Conservation (phyloP, 2,797 vertebrate species). For the Australoheros facetus region DNA sequence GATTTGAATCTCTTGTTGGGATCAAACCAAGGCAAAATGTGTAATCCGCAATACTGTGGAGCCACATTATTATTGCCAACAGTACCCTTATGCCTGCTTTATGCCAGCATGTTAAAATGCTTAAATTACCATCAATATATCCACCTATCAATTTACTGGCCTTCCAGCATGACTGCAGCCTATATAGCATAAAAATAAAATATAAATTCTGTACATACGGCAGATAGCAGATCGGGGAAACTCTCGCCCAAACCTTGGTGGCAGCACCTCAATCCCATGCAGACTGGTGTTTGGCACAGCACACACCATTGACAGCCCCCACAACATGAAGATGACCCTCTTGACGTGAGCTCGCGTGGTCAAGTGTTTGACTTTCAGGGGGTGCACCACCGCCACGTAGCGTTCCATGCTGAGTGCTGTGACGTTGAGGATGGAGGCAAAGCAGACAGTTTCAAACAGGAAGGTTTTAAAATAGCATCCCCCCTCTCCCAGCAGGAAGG, state of each 20-base stretch:
- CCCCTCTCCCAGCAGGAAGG: slow-evolving; percentile 75
- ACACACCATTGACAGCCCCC: slow-evolving; percentile 78
- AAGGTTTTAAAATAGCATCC: slow-evolving; percentile 84
- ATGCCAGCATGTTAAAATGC: neutral
- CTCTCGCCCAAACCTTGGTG: slow-evolving; percentile 58
- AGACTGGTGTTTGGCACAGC: slow-evolving; percentile 81
- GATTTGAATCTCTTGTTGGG: neutral
- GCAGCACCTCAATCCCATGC: slow-evolving; percentile 69
- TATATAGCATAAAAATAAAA: neutral
- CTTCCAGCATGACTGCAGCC: neutral
- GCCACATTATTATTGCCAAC: too few relatives aligned
- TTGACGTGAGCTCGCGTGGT: slow-evolving; percentile 75
- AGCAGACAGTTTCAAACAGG: slow-evolving; percentile 83
- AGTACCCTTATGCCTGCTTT: neutral
- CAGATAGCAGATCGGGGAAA: slow-evolving; percentile 74
- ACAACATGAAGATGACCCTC: slow-evolving; percentile 74
- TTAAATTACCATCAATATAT: neutral
- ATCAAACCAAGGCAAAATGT: neutral
- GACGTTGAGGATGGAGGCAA: slow-evolving; percentile 82
- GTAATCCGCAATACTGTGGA: too few relatives aligned
- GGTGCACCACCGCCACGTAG: slow-evolving; percentile 80
- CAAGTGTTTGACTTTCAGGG: slow-evolving; percentile 75
- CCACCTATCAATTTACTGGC: neutral
- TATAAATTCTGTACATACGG: slow-evolving; percentile 38
- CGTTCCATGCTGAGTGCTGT: slow-evolving; percentile 81